These are phyloP conservation scores for Epizoanthus rinbou DNA, from an alignment of 92 coral and sea anemone species.

Conservation along the genomic window DNA sequence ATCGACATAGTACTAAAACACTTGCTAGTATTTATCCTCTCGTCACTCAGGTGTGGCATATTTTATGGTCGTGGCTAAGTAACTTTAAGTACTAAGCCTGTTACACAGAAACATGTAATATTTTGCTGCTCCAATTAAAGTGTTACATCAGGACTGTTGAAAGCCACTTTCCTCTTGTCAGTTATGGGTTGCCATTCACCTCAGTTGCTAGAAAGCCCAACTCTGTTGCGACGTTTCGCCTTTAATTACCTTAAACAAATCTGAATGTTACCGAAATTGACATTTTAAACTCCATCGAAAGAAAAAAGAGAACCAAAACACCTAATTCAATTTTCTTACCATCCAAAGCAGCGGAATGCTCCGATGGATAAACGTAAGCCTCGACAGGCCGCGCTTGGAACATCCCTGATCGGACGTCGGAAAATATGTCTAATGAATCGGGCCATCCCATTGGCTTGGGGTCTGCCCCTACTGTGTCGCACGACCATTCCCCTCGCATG, in stretches of 20 bases:
- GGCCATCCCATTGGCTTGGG: slow-evolving; percentile 38
- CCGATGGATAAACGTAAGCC: slow-evolving; percentile 9
- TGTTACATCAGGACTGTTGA: too few relatives aligned
- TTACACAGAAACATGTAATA: too few relatives aligned
- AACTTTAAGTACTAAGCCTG: too few relatives aligned
- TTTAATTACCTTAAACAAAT: too few relatives aligned
- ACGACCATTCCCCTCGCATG: slow-evolving; percentile 20
- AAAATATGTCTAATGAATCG: slow-evolving; percentile 30
- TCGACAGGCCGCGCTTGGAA: slow-evolving; percentile 31
- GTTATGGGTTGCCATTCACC: too few relatives aligned
- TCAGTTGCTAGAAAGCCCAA: too few relatives aligned
- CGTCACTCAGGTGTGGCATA: too few relatives aligned
- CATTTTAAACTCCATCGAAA: slow-evolving; percentile 20
- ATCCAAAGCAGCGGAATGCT: slow-evolving; percentile 28
- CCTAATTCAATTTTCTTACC: slow-evolving; percentile 25
- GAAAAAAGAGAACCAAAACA: slow-evolving; percentile 17
- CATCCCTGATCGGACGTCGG: slow-evolving; percentile 23
- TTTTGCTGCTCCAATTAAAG: too few relatives aligned
- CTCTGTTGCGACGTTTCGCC: slow-evolving; percentile 20
- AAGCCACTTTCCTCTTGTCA: too few relatives aligned
- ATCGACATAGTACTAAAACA: too few relatives aligned
- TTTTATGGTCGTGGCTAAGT: too few relatives aligned
- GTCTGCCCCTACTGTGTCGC: slow-evolving; percentile 34
- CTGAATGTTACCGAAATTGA: slow-evolving; percentile 12
- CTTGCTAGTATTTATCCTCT: too few relatives aligned